Conservation (phyloP, 2,888 invertebrate species). For the Melolontha melolontha region DNA sequence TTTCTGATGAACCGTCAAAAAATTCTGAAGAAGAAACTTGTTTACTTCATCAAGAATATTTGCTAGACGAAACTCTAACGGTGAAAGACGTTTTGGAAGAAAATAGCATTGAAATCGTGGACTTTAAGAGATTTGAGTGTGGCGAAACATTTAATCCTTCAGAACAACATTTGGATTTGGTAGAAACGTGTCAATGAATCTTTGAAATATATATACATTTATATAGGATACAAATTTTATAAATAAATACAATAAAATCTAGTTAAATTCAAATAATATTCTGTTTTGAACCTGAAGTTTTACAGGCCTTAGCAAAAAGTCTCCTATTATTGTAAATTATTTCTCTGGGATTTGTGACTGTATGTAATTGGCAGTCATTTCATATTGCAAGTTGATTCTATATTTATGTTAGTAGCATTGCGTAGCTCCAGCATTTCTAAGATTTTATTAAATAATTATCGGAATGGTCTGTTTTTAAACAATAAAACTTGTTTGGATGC, state of each 20-base stretch:
- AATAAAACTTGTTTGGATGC: no score
- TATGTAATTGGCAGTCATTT: no score
- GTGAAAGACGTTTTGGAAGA: conserved; percentile 80
- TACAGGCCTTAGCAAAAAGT: no score
- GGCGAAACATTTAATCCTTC: conserved; percentile 72
- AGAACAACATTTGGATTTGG: conserved; percentile 69
- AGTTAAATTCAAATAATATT: background rate
- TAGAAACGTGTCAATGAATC: conserved; percentile 73
- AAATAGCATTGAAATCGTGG: conserved; percentile 75
- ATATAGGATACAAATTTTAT: background rate
- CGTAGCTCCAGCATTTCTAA: no score
- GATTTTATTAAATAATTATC: no score
- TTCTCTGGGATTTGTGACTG: no score
- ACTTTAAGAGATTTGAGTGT: conserved; percentile 89
- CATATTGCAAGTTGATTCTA: no score
- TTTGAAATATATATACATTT: conserved; percentile 10
- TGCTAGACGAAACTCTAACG: conserved; percentile 80
- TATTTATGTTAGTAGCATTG: no score
- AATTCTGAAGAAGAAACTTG: conserved; percentile 82
- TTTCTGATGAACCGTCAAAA: conserved; percentile 71
- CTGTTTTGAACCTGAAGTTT: no score
- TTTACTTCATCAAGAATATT: conserved; percentile 88
- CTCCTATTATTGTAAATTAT: no score
- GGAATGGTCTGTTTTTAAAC: no score
- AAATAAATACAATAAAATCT: background rate